phyloP scores from a whole-genome alignment of 2,113 vertebrate genomes.

The Coregonus clupeaformis region DNA sequence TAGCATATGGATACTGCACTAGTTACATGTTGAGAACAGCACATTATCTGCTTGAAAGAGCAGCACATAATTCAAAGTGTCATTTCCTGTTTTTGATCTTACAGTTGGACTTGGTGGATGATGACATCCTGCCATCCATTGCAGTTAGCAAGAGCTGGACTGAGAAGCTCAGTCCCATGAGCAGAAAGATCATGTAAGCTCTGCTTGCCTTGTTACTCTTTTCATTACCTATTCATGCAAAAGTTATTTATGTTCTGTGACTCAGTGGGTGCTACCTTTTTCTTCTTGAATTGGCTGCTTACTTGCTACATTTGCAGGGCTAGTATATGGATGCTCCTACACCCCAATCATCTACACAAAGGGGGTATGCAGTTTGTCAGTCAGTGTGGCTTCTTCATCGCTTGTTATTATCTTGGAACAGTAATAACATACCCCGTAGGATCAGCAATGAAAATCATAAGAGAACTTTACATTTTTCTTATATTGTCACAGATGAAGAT shows the following conservation, averaged over 20 bases:
- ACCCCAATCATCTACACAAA: too few relatives aligned
- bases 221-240: too few relatives aligned
- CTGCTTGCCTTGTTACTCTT: too few relatives aligned
- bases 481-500: background rate
- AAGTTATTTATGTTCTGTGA: too few relatives aligned
- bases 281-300: too few relatives aligned
- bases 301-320: too few relatives aligned
- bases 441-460: background rate
- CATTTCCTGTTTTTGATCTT: background rate
- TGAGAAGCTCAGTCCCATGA: background rate
- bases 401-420: conserved; percentile 9
- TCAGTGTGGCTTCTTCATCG: conserved; percentile 7
- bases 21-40: too few relatives aligned
- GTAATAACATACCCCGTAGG: conserved; percentile 4
- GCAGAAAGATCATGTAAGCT: background rate
- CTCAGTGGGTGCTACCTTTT: too few relatives aligned
- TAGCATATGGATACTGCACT: background rate
- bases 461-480: too few relatives aligned
- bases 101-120: background rate
- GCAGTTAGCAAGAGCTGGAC: background rate
- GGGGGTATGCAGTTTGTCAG: conserved; percentile 1
- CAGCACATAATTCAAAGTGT: too few relatives aligned
- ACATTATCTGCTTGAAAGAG: too few relatives aligned
- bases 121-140: background rate
- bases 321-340: too few relatives aligned